Evolutionary conservation across 2,888 invertebrate species (phyloP).

Genomic region (Ophioninae sp.): DNA sequence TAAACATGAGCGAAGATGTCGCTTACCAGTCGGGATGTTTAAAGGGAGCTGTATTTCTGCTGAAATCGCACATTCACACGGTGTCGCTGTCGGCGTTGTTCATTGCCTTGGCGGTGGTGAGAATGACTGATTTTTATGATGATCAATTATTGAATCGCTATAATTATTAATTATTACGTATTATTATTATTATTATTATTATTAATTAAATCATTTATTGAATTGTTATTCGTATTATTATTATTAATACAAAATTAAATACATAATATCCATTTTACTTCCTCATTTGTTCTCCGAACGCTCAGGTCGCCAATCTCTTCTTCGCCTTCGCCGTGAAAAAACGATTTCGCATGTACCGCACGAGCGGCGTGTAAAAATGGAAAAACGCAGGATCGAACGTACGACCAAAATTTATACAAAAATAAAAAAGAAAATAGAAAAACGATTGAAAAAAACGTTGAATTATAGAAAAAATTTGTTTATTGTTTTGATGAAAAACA

Average conservation of each 20-base stretch:
- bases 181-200: no score
- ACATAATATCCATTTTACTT: neutral
- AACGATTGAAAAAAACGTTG: neutral
- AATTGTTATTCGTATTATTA: no score
- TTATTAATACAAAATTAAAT: neutral
- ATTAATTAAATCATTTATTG: no score
- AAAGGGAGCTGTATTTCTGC: conserved; percentile 65
- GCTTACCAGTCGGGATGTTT: conserved; percentile 72
- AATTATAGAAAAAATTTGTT: neutral
- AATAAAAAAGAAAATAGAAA: no score
- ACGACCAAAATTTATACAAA: neutral
- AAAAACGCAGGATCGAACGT: conserved; percentile 30
- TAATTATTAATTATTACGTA: no score
- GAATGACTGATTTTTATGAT: conserved; percentile 16
- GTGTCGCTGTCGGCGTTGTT: conserved; percentile 67
- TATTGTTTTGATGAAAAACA: neutral
- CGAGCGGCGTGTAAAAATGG: conserved; percentile 48
- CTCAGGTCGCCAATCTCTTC: conserved; percentile 65
- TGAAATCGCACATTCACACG: conserved; percentile 71
- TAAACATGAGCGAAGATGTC: conserved; percentile 67
- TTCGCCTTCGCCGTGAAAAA: conserved; percentile 67
- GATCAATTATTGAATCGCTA: no score
- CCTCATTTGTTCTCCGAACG: neutral
- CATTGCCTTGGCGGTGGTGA: conserved; percentile 68
- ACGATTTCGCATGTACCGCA: conserved; percentile 61